Conservation (phyloP, 2,888 invertebrate species). For the Scaptomyza caliginosa region DNA sequence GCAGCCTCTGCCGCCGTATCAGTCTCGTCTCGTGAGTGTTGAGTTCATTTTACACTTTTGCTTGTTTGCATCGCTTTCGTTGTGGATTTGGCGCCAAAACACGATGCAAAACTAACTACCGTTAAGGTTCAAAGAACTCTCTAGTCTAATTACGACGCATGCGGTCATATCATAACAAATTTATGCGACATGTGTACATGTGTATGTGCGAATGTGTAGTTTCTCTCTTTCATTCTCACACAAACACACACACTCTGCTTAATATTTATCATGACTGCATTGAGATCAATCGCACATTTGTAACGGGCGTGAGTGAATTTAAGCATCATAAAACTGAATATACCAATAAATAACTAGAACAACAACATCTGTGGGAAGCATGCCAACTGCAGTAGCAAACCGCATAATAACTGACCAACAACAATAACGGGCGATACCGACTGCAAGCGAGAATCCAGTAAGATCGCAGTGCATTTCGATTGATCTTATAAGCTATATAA, state of each 20-base stretch:
- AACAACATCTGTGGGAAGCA: conserved; percentile 33
- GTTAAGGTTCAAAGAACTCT: conserved; percentile 78
- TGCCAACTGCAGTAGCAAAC: conserved; percentile 58
- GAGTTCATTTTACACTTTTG: conserved; percentile 57
- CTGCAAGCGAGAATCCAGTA: not conserved
- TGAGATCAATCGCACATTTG: conserved; percentile 55
- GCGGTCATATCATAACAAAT: conserved; percentile 62
- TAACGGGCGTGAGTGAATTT: conserved; percentile 24
- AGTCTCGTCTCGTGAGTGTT: conserved; percentile 15
- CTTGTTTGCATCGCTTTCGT: conserved; percentile 50
- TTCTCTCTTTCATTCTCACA: conserved; percentile 1
- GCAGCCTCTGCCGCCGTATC: conserved; percentile 12
- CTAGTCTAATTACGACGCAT: conserved; percentile 66
- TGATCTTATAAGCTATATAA: too few relatives aligned
- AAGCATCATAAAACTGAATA: conserved; percentile 44
- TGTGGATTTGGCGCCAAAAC: conserved; percentile 70
- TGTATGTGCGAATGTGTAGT: not conserved
- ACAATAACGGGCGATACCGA: not conserved
- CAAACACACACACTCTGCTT: conserved; percentile 11
- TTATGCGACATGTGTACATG: conserved; percentile 20
- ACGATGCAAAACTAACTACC: conserved; percentile 53
- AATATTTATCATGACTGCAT: conserved; percentile 73
- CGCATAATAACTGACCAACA: conserved; percentile 47
- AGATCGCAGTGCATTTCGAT: not conserved
- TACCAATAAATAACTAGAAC: conserved; percentile 56